A percentile compares a stretch with the other conserved stretches of the same genome.
Evolutionary conservation across 2,797 vertebrate genomes (phyloP).

Genomic region (Hylomyscus alleni): DNA sequence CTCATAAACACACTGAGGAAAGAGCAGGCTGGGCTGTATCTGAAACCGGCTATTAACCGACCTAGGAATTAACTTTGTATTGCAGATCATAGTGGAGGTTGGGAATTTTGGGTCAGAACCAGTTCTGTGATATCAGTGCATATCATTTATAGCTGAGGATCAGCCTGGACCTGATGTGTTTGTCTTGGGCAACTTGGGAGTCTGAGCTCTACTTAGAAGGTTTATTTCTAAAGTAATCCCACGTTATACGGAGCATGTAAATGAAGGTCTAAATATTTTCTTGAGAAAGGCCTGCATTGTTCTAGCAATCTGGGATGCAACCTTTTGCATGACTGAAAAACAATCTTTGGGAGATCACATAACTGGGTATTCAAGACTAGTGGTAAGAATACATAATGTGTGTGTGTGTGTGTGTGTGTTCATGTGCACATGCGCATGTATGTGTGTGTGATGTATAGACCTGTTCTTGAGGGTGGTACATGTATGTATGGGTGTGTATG

Average conservation of each 20-base stretch:
- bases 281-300: constrained; percentile 31
- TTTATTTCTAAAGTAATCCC: not conserved
- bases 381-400: not conserved
- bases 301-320: not conserved
- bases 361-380: not conserved
- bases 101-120: constrained; percentile 14
- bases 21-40: not conserved
- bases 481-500: not conserved
- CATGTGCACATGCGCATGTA: not conserved
- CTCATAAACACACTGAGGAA: not conserved
- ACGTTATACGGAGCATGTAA: not conserved
- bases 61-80: constrained; percentile 23
- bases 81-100: not conserved
- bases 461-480: not conserved
- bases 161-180: not conserved
- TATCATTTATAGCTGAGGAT: not conserved
- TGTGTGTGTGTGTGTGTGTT: not conserved
- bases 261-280: not conserved
- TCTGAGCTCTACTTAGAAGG: not conserved
- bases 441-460: not conserved
- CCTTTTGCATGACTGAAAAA: not conserved
- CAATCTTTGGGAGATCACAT: not conserved
- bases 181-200: constrained; percentile 14
- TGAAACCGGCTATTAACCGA: not conserved
- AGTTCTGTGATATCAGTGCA: not conserved